These are phyloP conservation scores for Notarius quadriscutis DNA, from an alignment of 2,113 vertebrate species.

Conservation along the genomic window DNA sequence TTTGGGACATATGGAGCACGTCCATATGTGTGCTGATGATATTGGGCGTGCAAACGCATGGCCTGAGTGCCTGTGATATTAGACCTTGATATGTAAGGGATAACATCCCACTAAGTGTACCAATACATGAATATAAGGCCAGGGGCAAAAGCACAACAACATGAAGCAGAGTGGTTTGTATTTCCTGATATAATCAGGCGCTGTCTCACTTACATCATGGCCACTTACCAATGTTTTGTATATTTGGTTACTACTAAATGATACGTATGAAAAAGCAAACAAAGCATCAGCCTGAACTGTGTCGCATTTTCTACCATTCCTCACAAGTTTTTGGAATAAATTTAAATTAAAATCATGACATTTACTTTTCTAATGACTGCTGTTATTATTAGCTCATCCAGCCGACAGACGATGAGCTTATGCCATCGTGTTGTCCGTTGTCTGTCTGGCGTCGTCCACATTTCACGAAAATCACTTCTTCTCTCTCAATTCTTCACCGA, in stretches of 20 bases:
- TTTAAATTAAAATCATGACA: background rate
- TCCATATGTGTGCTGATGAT: background rate
- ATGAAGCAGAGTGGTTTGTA: background rate
- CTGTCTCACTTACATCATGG: background rate
- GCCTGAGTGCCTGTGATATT: background rate
- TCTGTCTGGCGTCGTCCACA: too few relatives aligned
- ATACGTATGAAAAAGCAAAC: background rate
- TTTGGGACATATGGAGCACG: background rate
- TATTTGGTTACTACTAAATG: background rate
- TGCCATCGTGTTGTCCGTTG: too few relatives aligned
- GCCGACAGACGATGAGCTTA: too few relatives aligned
- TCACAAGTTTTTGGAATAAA: background rate
- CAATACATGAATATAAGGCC: background rate
- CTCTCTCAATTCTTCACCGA: too few relatives aligned
- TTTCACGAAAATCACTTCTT: too few relatives aligned
- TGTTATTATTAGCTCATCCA: too few relatives aligned
- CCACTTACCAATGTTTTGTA: background rate
- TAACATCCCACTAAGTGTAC: background rate
- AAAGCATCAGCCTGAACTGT: background rate
- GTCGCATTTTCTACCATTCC: background rate
- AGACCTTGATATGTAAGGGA: background rate
- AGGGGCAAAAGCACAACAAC: background rate
- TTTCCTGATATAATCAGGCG: background rate
- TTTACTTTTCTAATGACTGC: background rate
- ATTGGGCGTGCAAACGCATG: background rate